Conservation (phyloP, 2,888 invertebrate species). For the Geophilus truncorum region DNA sequence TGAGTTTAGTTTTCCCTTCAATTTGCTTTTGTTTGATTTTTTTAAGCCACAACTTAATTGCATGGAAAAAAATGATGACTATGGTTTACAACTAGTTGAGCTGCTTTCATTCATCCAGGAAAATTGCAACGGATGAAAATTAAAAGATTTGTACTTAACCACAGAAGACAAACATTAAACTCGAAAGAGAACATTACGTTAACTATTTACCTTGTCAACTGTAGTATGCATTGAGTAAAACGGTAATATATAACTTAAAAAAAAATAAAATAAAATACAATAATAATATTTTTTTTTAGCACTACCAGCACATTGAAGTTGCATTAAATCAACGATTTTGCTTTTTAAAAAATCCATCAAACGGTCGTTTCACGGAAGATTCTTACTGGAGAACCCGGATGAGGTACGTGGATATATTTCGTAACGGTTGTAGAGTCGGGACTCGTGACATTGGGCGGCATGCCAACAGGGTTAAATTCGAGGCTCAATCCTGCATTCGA, state of each 20-base stretch:
- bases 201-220: neutral
- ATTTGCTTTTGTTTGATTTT: too few relatives aligned
- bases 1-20: too few relatives aligned
- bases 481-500: neutral
- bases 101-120: neutral
- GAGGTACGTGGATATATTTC: slow-evolving; percentile 50
- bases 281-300: too few relatives aligned
- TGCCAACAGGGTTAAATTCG: neutral
- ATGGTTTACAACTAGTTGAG: neutral
- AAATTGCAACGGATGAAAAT: neutral
- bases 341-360: slow-evolving; percentile 37
- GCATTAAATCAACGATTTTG: neutral
- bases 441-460: slow-evolving; percentile 34
- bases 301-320: neutral
- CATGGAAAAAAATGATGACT: neutral
- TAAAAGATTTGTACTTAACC: neutral
- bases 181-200: neutral
- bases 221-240: neutral
- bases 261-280: neutral
- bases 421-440: slow-evolving; percentile 44
- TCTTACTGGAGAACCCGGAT: slow-evolving; percentile 48
- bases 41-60: too few relatives aligned
- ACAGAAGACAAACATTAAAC: neutral
- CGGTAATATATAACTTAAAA: neutral
- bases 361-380: slow-evolving; percentile 51